Conservation (phyloP, 2,888 invertebrate genomes). For the Julus scanicus region DNA sequence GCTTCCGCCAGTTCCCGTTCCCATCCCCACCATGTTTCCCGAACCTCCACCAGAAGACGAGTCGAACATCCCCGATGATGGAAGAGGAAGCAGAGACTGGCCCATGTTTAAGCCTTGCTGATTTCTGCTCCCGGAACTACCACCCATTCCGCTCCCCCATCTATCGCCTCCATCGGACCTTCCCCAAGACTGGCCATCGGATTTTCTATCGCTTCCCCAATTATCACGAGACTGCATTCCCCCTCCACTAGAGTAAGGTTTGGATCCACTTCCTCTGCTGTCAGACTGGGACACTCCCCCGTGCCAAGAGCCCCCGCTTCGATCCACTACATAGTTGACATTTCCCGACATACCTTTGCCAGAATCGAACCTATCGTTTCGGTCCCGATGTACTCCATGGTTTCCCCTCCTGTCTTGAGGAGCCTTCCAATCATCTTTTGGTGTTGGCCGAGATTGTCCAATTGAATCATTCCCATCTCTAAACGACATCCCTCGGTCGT, state of each 20-base stretch:
- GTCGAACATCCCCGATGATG: constrained; percentile 40
- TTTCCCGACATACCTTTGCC: constrained; percentile 56
- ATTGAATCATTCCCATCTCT: constrained; percentile 51
- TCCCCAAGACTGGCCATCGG: constrained; percentile 52
- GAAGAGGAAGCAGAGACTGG: constrained; percentile 53
- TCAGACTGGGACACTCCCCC: constrained; percentile 54
- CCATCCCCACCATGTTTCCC: constrained; percentile 55
- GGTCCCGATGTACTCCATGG: constrained; percentile 31
- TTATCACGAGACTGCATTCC: constrained; percentile 34
- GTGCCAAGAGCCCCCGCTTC: constrained; percentile 51
- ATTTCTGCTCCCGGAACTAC: constrained; percentile 53
- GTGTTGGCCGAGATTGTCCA: background rate
- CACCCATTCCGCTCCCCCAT: constrained; percentile 56
- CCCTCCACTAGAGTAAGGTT: constrained; percentile 34
- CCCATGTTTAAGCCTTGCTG: constrained; percentile 57
- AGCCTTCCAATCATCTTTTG: constrained; percentile 37
- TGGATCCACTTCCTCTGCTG: constrained; percentile 47
- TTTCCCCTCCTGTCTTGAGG: constrained; percentile 47
- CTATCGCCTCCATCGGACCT: constrained; percentile 53
- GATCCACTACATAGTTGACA: background rate
- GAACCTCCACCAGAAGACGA: constrained; percentile 51
- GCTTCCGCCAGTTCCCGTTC: constrained; percentile 55
- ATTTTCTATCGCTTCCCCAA: constrained; percentile 49
- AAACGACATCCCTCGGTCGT: constrained; percentile 55
- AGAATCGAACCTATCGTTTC: constrained; percentile 50